These are phyloP conservation scores for Halcyon chelicuti DNA, from an alignment of 2,797 vertebrate genomes.

Conservation along the genomic window DNA sequence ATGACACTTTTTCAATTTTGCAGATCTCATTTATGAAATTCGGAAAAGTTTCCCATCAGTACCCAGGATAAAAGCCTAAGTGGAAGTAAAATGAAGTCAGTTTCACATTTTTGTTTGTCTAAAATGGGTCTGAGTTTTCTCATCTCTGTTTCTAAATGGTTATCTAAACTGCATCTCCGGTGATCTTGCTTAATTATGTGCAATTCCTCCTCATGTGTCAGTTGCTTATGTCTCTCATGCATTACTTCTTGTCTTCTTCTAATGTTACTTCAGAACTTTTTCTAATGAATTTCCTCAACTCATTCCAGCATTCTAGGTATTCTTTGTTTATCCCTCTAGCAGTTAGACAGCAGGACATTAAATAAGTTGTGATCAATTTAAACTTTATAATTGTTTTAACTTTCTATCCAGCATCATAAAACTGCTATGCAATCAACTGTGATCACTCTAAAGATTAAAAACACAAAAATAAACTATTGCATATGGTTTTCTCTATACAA, in stretches of 20 bases:
- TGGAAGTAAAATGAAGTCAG: neutral
- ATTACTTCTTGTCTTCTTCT: neutral
- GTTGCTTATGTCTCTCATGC: neutral
- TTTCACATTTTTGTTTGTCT: neutral
- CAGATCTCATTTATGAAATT: neutral
- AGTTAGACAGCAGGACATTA: slow-evolving; percentile 44
- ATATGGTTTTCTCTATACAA: neutral
- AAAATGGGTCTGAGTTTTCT: neutral
- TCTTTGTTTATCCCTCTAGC: slow-evolving; percentile 62
- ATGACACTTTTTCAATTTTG: neutral
- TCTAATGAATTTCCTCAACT: neutral
- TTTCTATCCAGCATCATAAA: slow-evolving; percentile 19
- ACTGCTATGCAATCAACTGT: neutral
- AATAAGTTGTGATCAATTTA: slow-evolving; percentile 8
- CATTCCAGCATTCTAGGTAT: slow-evolving; percentile 26
- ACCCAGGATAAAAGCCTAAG: neutral
- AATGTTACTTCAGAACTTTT: neutral
- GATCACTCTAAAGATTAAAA: slow-evolving; percentile 8
- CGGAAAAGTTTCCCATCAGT: neutral
- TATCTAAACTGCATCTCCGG: neutral
- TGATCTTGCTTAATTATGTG: slow-evolving; percentile 2
- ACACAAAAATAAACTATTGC: neutral
- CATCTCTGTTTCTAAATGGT: neutral
- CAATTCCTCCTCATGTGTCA: neutral
- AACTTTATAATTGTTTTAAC: slow-evolving; percentile 19